Evolutionary conservation across 2,888 invertebrate species (phyloP), one percentile per base, ranked within the genome.

Genomic region (Sisyra nigra): DNA sequence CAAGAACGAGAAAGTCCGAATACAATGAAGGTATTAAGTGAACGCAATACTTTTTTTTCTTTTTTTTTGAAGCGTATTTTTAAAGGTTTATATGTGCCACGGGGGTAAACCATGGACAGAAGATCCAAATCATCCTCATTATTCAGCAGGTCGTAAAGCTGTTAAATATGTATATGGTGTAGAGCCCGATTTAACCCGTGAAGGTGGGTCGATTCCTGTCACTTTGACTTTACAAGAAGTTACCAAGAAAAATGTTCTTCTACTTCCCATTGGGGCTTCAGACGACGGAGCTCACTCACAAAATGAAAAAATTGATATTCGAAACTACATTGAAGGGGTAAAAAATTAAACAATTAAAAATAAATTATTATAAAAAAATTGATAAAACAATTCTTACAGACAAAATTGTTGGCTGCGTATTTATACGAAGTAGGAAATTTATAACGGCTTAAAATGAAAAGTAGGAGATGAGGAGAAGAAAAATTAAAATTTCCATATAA

Each of bases 231-330:
- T 98, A 58, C 81, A 88, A 66, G 83, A 94, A 63, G 82, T 85
- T 8, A 92, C 92, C 43, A 84, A 84, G 0, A 87, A 88, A 59
- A 96, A 91, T 66, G 93, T 96, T 40, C 72, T 98, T 57, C 69
- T 98, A 48, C 70, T 98, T 51, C 97, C 97, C 1, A 84, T 98
- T 60, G 97, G 97, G 40, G 80, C 87, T 39, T 82, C 83, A 45
- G 96, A 97, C 64, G 98, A 98, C 65, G 96, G 96, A 53, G 96
- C 97, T 46, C 98, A 98, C 68, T 94, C 94, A 10, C 92, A 97
- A 67, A 97, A 98, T 67, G 97, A 98, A 67, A 98, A 98, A 63
- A 71, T 98, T 52, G 82, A 96, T 66, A 68, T 85, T 46, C 72
- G 76, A 49, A 96, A 96, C 66, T 96, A 94, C 56, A 85, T 96